These are phyloP conservation scores for Polydrusus pterygomalis DNA, from an alignment of 2,888 invertebrate species.

Conservation along the genomic window DNA sequence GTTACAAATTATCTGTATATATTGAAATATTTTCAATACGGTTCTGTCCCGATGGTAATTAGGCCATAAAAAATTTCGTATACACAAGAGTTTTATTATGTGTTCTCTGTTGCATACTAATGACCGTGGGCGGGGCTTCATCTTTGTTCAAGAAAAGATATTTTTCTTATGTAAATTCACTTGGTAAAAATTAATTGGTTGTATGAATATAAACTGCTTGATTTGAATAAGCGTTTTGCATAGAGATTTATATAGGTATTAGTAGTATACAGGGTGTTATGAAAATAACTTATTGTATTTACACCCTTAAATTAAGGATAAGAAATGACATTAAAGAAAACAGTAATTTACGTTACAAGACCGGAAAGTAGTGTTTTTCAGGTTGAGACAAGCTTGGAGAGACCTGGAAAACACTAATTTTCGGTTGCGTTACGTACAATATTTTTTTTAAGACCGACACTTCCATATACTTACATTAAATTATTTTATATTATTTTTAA, in stretches of 20 bases:
- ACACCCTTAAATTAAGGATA: no score
- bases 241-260: not conserved
- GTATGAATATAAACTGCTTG: conserved; percentile 26
- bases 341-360: no score
- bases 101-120: conserved; percentile 36
- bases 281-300: no score
- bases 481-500: no score
- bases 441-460: no score
- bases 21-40: not conserved
- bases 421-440: no score
- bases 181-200: conserved; percentile 22
- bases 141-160: conserved; percentile 40
- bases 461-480: no score
- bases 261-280: no score
- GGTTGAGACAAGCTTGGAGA: no score
- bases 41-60: conserved; percentile 29
- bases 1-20: not conserved
- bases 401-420: no score
- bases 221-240: conserved; percentile 18
- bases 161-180: conserved; percentile 39
- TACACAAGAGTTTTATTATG: conserved; percentile 36
- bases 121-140: conserved; percentile 32
- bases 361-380: no score
- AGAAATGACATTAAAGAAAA: no score
- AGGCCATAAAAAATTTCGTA: conserved; percentile 44